A percentile compares a stretch with the other conserved stretches of the same genome.
Evolutionary conservation across 2,888 invertebrate genomes (phyloP).

Genomic region (Liodrosophila aerea): DNA sequence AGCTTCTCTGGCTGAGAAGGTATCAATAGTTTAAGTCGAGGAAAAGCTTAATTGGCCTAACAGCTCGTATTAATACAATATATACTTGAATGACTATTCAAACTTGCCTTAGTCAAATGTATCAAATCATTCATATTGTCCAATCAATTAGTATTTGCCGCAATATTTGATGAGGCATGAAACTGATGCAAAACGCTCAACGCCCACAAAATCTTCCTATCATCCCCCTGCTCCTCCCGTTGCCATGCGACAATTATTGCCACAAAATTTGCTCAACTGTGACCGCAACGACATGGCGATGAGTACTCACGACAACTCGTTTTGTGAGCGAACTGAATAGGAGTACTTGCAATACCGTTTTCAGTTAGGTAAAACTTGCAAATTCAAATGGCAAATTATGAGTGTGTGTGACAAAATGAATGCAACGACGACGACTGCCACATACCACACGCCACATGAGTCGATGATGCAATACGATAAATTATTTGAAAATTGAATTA

Average conservation of each 20-base stretch:
- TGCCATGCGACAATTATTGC: conserved; percentile 24
- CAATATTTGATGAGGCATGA: conserved; percentile 49
- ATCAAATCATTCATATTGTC: conserved; percentile 14
- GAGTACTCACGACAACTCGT: conserved; percentile 8
- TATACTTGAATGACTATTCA: conserved; percentile 20
- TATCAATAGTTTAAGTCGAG: too few species aligned
- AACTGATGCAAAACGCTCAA: conserved; percentile 40
- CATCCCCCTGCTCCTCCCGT: conserved; percentile 16
- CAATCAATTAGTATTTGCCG: conserved; percentile 27
- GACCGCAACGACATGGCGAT: conserved; percentile 28
- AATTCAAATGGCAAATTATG: conserved; percentile 35
- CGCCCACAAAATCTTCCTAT: conserved; percentile 12
- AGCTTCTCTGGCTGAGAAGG: too few species aligned
- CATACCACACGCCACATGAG: conserved; percentile 23
- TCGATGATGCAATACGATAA: conserved; percentile 45
- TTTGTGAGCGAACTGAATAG: too few species aligned
- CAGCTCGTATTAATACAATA: too few species aligned
- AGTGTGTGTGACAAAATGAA: conserved; percentile 50
- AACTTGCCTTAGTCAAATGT: conserved; percentile 9
- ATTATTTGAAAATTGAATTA: conserved; percentile 53
- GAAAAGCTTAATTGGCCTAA: too few species aligned
- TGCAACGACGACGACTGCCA: conserved; percentile 35
- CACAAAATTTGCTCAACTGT: conserved; percentile 33
- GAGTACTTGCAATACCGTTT: too few species aligned
- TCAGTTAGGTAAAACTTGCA: conserved; percentile 14